A percentile compares a stretch with the other conserved stretches of the same genome.
Evolutionary conservation across 2,797 vertebrate species (phyloP).

Genomic region (Erpetoichthys calabaricus): DNA sequence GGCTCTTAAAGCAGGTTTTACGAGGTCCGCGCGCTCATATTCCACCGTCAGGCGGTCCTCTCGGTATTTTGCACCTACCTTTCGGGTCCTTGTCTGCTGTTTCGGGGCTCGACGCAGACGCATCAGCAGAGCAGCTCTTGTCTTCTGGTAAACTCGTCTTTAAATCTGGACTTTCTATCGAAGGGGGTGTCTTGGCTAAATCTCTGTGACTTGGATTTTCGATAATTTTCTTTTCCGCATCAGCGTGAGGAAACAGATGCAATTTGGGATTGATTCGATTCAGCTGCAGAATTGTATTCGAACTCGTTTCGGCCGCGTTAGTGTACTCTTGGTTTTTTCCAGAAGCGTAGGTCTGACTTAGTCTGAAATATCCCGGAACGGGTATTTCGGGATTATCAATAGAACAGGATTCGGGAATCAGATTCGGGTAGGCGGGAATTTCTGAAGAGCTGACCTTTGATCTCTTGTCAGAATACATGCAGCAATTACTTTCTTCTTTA

Average conservation of each 20-base stretch:
- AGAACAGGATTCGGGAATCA: conserved; percentile 74
- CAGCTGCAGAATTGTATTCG: conserved; percentile 81
- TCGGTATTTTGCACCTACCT: conserved; percentile 85
- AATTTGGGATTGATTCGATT: conserved; percentile 79
- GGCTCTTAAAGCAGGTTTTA: conserved; percentile 72
- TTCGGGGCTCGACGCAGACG: conserved; percentile 81
- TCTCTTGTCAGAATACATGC: conserved; percentile 98
- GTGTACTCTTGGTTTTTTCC: conserved; percentile 87
- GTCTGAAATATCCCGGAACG: conserved; percentile 94
- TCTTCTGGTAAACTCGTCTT: conserved; percentile 67
- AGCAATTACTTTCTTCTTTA: conserved; percentile 98
- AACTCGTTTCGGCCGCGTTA: conserved; percentile 73
- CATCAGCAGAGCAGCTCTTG: conserved; percentile 70
- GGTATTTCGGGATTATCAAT: conserved; percentile 91
- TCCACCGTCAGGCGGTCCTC: conserved; percentile 67
- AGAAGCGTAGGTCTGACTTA: conserved; percentile 91
- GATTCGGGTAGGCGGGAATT: conserved; percentile 75
- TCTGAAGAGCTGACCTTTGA: conserved; percentile 80
- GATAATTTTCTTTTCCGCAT: conserved; percentile 75
- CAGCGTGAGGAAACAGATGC: conserved; percentile 68
- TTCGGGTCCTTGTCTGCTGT: conserved; percentile 82
- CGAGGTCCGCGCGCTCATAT: conserved; percentile 64
- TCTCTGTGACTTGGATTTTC: conserved; percentile 61
- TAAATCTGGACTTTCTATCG: conserved; percentile 69
- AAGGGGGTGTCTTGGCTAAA: conserved; percentile 57